Evolutionary conservation across 1,140 invertebrate genomes (phyloP), one percentile per base, ranked within the genome.

Genomic region (Mamestra configurata): DNA sequence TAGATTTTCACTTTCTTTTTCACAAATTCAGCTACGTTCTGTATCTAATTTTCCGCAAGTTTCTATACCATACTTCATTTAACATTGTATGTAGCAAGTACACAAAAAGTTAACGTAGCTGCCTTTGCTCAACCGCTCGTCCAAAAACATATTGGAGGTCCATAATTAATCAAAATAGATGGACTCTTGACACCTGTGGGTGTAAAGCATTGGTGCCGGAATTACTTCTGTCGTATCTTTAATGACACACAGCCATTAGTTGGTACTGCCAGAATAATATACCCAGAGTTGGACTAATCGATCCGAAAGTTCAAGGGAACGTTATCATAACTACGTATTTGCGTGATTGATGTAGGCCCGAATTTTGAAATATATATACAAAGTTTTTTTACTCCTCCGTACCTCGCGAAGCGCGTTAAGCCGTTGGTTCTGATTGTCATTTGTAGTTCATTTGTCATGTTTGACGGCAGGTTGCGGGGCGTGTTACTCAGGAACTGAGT

Each of bases 121-220:
- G 22, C 1, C 15, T 18, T 84, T 80, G 27, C 55, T 37, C 72
- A 82, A 81, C 55, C 1, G 77, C 82, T 81, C 64, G 75, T 37
- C 70, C 24, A 18, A 27, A 55, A 66, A 70, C 75, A 70, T 37
- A 75, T 78, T 71, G 51, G 77, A 80, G 83, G 83, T 53, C 75
- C 66, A 79, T 81, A 83, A 85, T 85, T 85, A 85, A 85, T 85
- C 82, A 77, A 75, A 82, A 81, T 78, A 81, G 68, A 79, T 70
- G 22, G 53, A 71, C 35, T 81, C 64, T 40, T 80, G 79, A 72
- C 71, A 76, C 13, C 51, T 61, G 84, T 82, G 70, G 82, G 82
- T 66, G 84, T 57, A 55, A 7, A 68, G 20, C 59, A 66, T 72
- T 66, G 73, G 73, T 77, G 73, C 57, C 37, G 20, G 59, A 71